phyloP scores from a whole-genome alignment of 2,888 invertebrate genomes.

The Noctuana brunneofusca region DNA sequence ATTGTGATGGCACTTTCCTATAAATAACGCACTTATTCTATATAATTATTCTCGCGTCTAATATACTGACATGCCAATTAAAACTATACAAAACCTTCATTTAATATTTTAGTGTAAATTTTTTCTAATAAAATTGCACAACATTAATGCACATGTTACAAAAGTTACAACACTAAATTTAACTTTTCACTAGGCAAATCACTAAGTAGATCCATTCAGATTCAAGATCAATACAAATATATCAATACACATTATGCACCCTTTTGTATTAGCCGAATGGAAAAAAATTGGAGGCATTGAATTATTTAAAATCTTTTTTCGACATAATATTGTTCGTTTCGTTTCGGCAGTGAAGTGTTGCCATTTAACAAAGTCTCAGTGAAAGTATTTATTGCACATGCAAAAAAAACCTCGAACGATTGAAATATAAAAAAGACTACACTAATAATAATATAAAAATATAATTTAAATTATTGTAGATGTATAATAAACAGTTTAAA shows the following conservation, averaged over 20 bases:
- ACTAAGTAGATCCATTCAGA: constrained; percentile 28
- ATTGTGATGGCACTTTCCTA: constrained; percentile 16
- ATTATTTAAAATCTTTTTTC: not conserved
- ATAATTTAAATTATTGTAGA: constrained; percentile 1
- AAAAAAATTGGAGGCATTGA: not conserved
- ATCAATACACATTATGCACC: too few species aligned
- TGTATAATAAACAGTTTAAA: constrained; percentile 21
- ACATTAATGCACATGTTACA: constrained; percentile 48
- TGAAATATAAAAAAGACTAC: constrained; percentile 13
- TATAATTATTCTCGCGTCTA: constrained; percentile 1
- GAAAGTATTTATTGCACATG: constrained; percentile 35
- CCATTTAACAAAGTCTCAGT: not conserved
- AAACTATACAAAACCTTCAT: constrained; percentile 10
- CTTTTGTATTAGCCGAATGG: not conserved
- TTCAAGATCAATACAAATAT: not conserved
- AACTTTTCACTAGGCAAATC: constrained; percentile 24
- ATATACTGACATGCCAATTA: constrained; percentile 4
- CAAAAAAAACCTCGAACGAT: constrained; percentile 27
- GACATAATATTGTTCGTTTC: constrained; percentile 10
- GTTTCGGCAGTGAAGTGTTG: constrained; percentile 34
- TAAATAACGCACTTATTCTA: not conserved
- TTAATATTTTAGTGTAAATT: constrained; percentile 36
- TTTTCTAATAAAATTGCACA: constrained; percentile 52
- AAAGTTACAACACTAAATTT: not conserved
- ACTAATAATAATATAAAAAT: constrained; percentile 1